Percentiles rank a stretch among this genome's conserved stretches.
These are phyloP conservation scores for Hirudinaria manillensis DNA, from an alignment of 2,888 invertebrate genomes.

Conservation along the genomic window DNA sequence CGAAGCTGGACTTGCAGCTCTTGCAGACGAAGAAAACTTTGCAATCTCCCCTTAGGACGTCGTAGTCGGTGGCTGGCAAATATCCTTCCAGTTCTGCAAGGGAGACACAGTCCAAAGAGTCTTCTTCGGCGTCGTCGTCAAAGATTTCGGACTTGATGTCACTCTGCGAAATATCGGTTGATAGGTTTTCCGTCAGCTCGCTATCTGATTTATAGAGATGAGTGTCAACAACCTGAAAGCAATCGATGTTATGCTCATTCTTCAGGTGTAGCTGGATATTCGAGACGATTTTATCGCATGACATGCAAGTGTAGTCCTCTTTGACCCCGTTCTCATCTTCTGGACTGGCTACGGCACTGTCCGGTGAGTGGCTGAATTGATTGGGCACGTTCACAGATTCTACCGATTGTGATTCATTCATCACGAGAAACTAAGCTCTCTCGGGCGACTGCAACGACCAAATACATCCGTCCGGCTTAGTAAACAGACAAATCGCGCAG, in stretches of 20 bases:
- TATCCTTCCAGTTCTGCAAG: neutral
- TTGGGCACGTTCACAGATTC: no score
- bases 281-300: slow-evolving; percentile 9
- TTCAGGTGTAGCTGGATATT: slow-evolving; percentile 15
- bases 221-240: neutral
- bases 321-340: neutral
- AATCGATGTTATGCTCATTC: slow-evolving; percentile 11
- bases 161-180: neutral
- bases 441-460: no score
- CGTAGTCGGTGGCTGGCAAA: neutral
- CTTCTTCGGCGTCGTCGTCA: neutral
- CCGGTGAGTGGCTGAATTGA: no score
- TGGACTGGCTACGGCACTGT: neutral
- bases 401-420: no score
- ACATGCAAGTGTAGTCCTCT: slow-evolving; percentile 9
- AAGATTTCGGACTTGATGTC: neutral
- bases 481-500: no score
- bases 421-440: no score
- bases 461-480: no score
- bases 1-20: slow-evolving; percentile 1
- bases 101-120: neutral
- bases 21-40: slow-evolving; percentile 13
- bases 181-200: neutral
- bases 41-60: neutral
- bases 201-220: neutral